A percentile compares a stretch with the other conserved stretches of the same genome.
These are phyloP conservation scores for Zelostemma sp. DNA, from an alignment of 1,140 invertebrate genomes.

Conservation along the genomic window DNA sequence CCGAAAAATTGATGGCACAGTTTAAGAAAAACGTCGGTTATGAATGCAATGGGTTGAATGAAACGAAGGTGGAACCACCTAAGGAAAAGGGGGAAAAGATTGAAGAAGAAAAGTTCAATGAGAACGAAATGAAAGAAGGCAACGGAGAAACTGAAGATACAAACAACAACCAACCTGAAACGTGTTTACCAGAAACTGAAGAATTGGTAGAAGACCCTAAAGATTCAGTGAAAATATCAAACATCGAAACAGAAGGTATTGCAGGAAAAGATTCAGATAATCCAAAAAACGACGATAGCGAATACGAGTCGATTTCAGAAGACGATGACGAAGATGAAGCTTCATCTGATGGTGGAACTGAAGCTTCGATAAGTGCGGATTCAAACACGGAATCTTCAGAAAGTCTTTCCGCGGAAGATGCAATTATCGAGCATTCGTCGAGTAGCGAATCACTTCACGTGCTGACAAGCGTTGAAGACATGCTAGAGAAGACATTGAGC, in stretches of 20 bases:
- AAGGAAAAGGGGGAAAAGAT: neutral
- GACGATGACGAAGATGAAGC: conserved; percentile 21
- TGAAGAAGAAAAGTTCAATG: neutral
- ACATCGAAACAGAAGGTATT: conserved; percentile 60
- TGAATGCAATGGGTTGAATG: conserved; percentile 2
- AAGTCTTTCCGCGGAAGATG: conserved; percentile 6
- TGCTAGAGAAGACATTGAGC: conserved; percentile 61
- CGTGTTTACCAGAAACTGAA: conserved; percentile 37
- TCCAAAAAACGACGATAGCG: conserved; percentile 23
- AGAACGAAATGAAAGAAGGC: conserved; percentile 6
- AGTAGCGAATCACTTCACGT: conserved; percentile 49
- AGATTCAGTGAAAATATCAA: conserved; percentile 38
- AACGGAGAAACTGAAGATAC: neutral
- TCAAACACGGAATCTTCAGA: conserved; percentile 14
- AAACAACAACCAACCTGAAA: neutral
- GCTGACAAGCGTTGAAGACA: conserved; percentile 57
- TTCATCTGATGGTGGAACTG: conserved; percentile 14
- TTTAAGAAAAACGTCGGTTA: conserved; percentile 12
- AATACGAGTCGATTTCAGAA: conserved; percentile 32
- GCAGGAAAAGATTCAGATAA: conserved; percentile 57
- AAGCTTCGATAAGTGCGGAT: conserved; percentile 12
- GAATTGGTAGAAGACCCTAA: conserved; percentile 41
- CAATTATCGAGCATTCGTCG: conserved; percentile 13
- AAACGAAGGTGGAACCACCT: neutral
- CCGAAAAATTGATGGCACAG: neutral